These are phyloP conservation scores for Cryptoblepharus egeriae DNA, from an alignment of 2,797 vertebrate species.

Conservation along the genomic window DNA sequence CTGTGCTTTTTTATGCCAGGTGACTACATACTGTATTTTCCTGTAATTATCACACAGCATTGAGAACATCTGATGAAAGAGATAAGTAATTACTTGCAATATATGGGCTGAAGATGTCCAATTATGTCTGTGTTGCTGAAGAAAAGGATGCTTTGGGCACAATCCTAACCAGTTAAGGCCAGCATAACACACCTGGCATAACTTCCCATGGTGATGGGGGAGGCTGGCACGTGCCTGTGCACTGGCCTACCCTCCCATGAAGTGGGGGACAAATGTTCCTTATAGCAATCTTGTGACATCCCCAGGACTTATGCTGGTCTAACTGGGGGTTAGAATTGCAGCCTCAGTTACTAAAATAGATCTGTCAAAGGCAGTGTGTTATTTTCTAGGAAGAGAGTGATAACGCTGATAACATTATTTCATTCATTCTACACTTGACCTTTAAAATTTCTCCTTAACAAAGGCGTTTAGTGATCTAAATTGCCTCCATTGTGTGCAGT, in stretches of 20 bases:
- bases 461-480: background rate
- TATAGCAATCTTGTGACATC: no score
- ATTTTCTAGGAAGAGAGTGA: conserved; percentile 17
- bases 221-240: no score
- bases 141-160: background rate
- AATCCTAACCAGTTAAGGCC: no score
- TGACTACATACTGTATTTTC: background rate
- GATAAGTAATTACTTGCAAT: conserved; percentile 22
- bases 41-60: background rate
- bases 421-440: conserved; percentile 23
- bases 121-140: background rate
- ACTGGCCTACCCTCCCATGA: no score
- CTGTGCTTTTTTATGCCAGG: background rate
- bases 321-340: no score
- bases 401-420: background rate
- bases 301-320: no score
- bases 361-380: conserved; percentile 3
- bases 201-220: no score
- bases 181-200: no score
- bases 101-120: conserved; percentile 34
- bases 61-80: conserved; percentile 25
- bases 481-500: conserved; percentile 4
- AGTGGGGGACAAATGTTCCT: no score
- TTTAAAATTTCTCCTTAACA: conserved; percentile 30
- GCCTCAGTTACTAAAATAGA: conserved; percentile 34